Base-by-base conservation (phyloP, 2,113 vertebrate genomes). In the Melanerpes formicivorus region DNA sequence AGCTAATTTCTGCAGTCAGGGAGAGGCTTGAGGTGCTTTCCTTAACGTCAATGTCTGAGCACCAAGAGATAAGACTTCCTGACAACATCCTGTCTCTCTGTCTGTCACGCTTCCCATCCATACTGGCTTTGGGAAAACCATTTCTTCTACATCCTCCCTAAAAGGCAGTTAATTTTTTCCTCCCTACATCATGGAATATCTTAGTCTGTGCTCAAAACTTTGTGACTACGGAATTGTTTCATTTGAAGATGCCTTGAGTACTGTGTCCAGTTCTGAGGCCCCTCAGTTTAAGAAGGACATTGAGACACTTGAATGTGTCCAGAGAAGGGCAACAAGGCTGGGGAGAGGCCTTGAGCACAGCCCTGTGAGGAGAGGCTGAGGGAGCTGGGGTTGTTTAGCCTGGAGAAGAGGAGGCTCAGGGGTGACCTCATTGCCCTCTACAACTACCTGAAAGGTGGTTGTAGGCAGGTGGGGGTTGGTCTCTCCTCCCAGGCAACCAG, bases 51-150 rank as follows among this genome's bases (percentile, higher is more conserved):
- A 19, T 80, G 32, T 25, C 13, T 50, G 40, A 63, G 60, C 40
- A 58, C n/a, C 0, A 52, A 52, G 5, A 44, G 34, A 80, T 12
- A n/a, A 7, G 15, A 73, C 25, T 74, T 63, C 48, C 21, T 46
- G 62, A 52, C 22, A 78, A 23, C 8, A 6, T 32, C 42, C 21
- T 55, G 54, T 75, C 27, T 62, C 40, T n/a, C 13, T 32, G 7
- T n/a, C 13, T 32, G 6, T 59, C 40, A 62, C 14, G 14, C 19
- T 81, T 64, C 26, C 50, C 10, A 62, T 62, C 48, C 0, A 0
- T 37, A 18, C 62, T 44, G 66, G 37, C 27, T 81, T 75, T 63
- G 55, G 30, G 50, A 93, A 87, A 87, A 62, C 3, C 5, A 29
- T 72, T 86, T 7, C 17, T 81, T n/a, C 26, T 63, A n/a, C 11